Evolutionary conservation across 2,113 vertebrate genomes (phyloP).

Genomic region (Bos javanicus): DNA sequence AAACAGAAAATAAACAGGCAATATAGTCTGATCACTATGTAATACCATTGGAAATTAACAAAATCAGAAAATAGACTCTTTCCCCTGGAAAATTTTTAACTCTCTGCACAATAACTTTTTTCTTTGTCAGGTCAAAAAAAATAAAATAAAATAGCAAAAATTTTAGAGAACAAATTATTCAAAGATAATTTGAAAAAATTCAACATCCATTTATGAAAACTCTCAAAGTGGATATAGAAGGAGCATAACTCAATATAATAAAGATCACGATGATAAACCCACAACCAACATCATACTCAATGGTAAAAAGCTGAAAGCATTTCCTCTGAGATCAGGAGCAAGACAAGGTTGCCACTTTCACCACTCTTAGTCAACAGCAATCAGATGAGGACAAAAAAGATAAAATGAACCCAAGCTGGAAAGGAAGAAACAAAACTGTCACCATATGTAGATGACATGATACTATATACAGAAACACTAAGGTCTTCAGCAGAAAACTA

Average conservation of each 20-base stretch:
- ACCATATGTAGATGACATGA: background rate
- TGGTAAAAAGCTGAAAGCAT: background rate
- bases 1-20: background rate
- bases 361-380: background rate
- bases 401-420: background rate
- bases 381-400: background rate
- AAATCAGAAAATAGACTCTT: background rate
- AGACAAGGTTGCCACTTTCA: background rate
- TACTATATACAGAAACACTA: background rate
- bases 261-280: background rate
- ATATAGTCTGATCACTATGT: background rate
- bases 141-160: background rate
- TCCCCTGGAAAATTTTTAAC: background rate
- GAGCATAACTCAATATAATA: background rate
- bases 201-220: background rate
- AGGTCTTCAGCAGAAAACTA: background rate
- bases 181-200: conserved; percentile 6
- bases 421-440: background rate
- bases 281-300: background rate
- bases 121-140: background rate
- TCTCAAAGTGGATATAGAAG: background rate
- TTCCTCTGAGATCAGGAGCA: background rate
- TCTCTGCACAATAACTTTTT: background rate
- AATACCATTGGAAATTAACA: background rate
- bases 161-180: background rate